Base-by-base conservation (phyloP, 2,113 vertebrate genomes). In the Gorsachius goisagi region DNA sequence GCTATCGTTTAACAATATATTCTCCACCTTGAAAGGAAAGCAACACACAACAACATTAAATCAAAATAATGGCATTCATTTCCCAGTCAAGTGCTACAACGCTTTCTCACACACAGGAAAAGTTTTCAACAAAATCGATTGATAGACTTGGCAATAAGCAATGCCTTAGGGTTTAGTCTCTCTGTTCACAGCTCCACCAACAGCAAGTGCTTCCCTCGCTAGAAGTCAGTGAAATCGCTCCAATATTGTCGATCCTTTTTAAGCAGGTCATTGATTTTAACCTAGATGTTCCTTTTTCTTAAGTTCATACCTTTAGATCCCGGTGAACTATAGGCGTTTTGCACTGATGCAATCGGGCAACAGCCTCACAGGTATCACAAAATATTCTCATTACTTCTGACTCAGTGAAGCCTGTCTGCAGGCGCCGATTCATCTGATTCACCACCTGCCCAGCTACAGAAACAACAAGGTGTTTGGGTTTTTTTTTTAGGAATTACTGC, bases 361-460 rank as follows among this genome's bases (percentile, higher is more conserved):
- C 99, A 8, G 99, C 99, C 97, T 99, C 99, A 63, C 99, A 99
- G 39, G 98, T 97, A 91, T 99, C 99, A 63, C 99, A 99, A 95
- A 99, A 99, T 96, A 99, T 99, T 80, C 98, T 98, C 83, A 99
- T 97, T 21, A 99, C 98, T 97, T 99, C 99, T 1, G 98, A 80
- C 96, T 99, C 99, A 0, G 97, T 99, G 93, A 99, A 99, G 67
- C 99, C 99, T 15, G 98, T 98, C 52, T 98, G 99, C 80, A 99
- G 89, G 44, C 98, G 98, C 98, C 99, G 99, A 91, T 99, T 99
- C 99, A 99, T 99, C 97, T 99, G 99, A 96, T 99, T 99, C 95
- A 99, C 99, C 73, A 99, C 98, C 87, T 99, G 99, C 16, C 99
- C 99, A 82, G 99, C 99, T 99, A 91, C 41, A 90, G 91, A 30